Base-by-base conservation (phyloP, 2,888 invertebrate genomes). In the Tachina fera region DNA sequence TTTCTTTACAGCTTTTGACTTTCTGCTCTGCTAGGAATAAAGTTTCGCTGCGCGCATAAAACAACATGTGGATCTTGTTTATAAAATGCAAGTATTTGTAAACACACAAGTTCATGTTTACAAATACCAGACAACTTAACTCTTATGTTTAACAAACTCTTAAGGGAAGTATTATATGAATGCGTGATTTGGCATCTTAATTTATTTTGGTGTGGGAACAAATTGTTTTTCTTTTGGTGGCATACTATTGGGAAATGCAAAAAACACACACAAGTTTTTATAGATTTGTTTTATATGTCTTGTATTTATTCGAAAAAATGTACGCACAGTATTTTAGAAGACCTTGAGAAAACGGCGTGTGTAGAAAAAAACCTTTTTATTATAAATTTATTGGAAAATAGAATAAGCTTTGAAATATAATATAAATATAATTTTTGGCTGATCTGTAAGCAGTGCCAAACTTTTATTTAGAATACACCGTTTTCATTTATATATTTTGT, bases 251-350 rank as follows among this genome's bases (percentile, higher is more conserved):
- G 47, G 63, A 3, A 53, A 16, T 71, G 45, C 11, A 43, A 56
- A 31, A 6, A 31, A 6, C 51, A 61, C 16, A 65, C 45, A 63
- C n/a, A 72, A 61, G 31, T 63, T 80, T 77, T 63, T n/a, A 77
- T n/a, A 74, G 68, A 74, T 78, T 45, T 19, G 1, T 45, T 53
- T 49, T 31, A 31, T 49, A 11, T 43, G 43, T 43, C 43, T 61
- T 53, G 39, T 51, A 31, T 75, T 75, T 71, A 70, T 56, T 45
- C 56, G 56, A 9, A 61, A 47, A 39, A 68, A 51, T 31, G 39
- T 74, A 61, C 45, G 68, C 61, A 83, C 41, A 83, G 72, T 53
- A 76, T 75, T 65, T 11, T 41, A 10, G 31, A 67, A 45, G 13
- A 31, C 70, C 65, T 72, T 49, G 16, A 67, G 76, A 67, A 16